Evolutionary conservation across 2,113 vertebrate genomes (phyloP), one percentile per base, ranked within the genome.

Genomic region (Cyrtonyx montezumae): DNA sequence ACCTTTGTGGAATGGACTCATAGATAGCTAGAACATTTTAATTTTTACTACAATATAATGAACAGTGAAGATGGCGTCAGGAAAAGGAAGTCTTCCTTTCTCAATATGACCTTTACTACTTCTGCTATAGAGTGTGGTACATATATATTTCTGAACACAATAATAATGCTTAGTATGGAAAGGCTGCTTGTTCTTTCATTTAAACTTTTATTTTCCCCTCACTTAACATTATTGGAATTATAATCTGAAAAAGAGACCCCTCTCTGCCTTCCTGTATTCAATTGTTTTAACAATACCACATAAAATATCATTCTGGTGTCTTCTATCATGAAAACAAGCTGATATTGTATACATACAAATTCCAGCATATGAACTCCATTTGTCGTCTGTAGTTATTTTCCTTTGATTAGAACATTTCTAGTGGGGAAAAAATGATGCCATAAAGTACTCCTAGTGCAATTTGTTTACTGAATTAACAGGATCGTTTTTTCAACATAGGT

Each of bases 351-450:
- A 51, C 69, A 73, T 62, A 93, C 34, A 86, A 76, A 69, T 67
- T 87, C 5, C 28, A 87, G 36, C 75, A 91, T 90, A 74, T 93
- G 88, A 96, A 79, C 9, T 36, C 49, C 56, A 79, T 10, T 59
- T 82, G 63, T 17, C 79, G 21, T 4, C 59, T 77, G 14, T 22
- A 62, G 19, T 22, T 83, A 2, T 53, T 87, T 79, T 82, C 63
- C 34, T 83, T 86, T 68, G 9, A 21, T 93, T 23, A 81, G 11
- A 48, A 40, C 53, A 75, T 62, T 86, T 90, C 10, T 68, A 2
- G 6, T 36, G 20, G 11, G 32, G 21, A 37, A 42, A 78, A 73
- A 53, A 43, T 26, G 2, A 32, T 86, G 28, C 15, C 17, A 56
- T 13, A 40, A 79, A 84, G 8, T 42, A 71, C 63, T 95, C 78